These are phyloP conservation scores for Achatina immaculata DNA, from an alignment of 1,140 invertebrate genomes.

Conservation along the genomic window DNA sequence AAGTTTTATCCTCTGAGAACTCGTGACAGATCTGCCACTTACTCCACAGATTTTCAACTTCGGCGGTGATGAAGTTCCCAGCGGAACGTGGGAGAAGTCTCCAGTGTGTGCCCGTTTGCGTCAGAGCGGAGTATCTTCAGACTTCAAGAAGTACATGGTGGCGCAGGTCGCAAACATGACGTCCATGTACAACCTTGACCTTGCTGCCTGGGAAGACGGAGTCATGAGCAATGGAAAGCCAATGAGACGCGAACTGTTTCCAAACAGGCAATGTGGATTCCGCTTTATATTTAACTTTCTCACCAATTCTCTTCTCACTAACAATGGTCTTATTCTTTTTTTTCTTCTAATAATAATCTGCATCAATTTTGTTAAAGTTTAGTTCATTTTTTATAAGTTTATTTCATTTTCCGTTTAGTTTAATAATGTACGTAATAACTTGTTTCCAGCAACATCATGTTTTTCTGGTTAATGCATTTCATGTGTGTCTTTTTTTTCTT, in stretches of 20 bases:
- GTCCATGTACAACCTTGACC: conserved; percentile 42
- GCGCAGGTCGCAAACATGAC: conserved; percentile 47
- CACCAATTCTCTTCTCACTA: not conserved
- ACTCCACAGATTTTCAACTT: conserved; percentile 56
- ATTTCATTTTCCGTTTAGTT: no score
- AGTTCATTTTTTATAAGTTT: not conserved
- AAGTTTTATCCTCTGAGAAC: no score
- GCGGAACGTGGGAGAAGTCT: conserved; percentile 57
- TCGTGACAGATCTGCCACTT: no score
- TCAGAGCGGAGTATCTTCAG: conserved; percentile 5
- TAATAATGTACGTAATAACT: no score
- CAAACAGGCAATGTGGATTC: conserved; percentile 14
- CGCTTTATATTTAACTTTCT: not conserved
- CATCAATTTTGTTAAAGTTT: not conserved
- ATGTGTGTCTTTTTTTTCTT: no score
- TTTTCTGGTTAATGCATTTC: no score
- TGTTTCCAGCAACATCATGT: no score
- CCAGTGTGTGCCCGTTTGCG: conserved; percentile 49
- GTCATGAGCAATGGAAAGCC: conserved; percentile 45
- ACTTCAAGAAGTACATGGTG: conserved; percentile 54
- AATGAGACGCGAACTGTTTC: conserved; percentile 40
- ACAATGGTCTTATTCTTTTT: not conserved
- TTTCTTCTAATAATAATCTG: not conserved
- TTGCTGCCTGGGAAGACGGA: conserved; percentile 63
- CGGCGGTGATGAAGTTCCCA: conserved; percentile 62